These are phyloP conservation scores for Plestiodon gilberti DNA, from an alignment of 2,113 vertebrate species.

Conservation along the genomic window DNA sequence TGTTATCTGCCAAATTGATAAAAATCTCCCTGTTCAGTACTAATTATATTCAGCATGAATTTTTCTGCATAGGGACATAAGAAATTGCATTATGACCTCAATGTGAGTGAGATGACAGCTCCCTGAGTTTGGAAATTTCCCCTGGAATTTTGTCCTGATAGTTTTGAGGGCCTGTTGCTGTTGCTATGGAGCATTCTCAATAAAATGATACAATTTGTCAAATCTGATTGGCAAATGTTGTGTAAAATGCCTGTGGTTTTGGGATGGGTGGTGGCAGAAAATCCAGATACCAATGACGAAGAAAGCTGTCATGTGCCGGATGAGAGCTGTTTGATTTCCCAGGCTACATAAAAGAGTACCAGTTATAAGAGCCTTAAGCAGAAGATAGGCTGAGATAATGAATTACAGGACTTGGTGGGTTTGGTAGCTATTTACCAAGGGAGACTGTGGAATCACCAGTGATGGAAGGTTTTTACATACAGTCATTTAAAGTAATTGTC, in stretches of 20 bases:
- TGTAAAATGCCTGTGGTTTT: background rate
- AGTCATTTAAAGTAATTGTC: background rate
- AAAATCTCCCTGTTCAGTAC: slow-evolving; percentile 72
- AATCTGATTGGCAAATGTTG: background rate
- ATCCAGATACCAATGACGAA: background rate
- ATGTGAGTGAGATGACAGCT: slow-evolving; percentile 10
- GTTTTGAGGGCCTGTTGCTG: background rate
- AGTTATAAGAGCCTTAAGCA: background rate
- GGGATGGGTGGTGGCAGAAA: background rate
- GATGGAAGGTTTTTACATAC: background rate
- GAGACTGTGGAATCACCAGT: background rate
- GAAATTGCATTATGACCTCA: slow-evolving; percentile 31
- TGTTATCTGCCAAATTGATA: slow-evolving; percentile 75
- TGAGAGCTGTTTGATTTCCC: background rate
- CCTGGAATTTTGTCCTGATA: background rate
- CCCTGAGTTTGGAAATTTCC: slow-evolving; percentile 11
- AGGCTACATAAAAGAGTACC: background rate
- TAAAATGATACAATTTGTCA: too few relatives aligned
- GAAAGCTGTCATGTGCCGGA: background rate
- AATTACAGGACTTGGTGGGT: too few relatives aligned
- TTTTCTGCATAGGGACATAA: slow-evolving; percentile 41
- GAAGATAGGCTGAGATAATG: background rate
- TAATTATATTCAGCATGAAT: slow-evolving; percentile 72
- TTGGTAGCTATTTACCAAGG: background rate
- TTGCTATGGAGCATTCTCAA: background rate